phyloP scores from a whole-genome alignment of 2,888 invertebrate species.

The Ptychoptera contaminata region DNA sequence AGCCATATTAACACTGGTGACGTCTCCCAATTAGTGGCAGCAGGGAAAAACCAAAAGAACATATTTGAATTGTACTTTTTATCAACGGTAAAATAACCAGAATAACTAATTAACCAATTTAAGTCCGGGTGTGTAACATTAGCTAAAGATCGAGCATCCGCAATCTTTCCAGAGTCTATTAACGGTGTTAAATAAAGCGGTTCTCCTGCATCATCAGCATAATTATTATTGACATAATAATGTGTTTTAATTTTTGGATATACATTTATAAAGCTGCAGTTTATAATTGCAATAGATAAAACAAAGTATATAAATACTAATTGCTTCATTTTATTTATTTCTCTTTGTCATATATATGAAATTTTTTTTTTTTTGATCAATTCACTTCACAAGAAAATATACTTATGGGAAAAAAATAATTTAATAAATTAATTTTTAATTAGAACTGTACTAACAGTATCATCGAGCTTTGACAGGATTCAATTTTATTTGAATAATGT shows the following conservation, averaged over 20 bases:
- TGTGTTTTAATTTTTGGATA: conserved; percentile 19
- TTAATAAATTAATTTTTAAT: too few relatives aligned
- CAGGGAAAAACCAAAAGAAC: conserved; percentile 88
- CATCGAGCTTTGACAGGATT: too few relatives aligned
- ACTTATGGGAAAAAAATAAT: too few relatives aligned
- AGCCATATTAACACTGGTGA: conserved; percentile 71
- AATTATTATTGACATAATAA: conserved; percentile 13
- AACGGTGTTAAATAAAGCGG: conserved; percentile 63
- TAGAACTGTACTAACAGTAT: too few relatives aligned
- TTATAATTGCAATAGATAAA: too few relatives aligned
- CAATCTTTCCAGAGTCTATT: conserved; percentile 52
- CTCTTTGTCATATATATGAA: too few relatives aligned
- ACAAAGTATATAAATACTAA: too few relatives aligned
- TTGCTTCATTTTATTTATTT: too few relatives aligned
- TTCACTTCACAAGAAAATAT: too few relatives aligned
- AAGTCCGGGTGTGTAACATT: conserved; percentile 39
- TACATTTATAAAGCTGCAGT: conserved; percentile 22
- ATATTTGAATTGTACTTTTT: conserved; percentile 59
- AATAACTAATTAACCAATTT: conserved; percentile 46
- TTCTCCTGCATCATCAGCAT: conserved; percentile 27
- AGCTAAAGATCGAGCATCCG: conserved; percentile 41
- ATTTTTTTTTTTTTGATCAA: too few relatives aligned
- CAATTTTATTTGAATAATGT: too few relatives aligned
- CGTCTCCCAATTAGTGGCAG: conserved; percentile 39
- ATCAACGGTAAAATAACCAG: conserved; percentile 72